phyloP scores from a whole-genome alignment of 2,888 invertebrate genomes.

The Drosophila koepferae region DNA sequence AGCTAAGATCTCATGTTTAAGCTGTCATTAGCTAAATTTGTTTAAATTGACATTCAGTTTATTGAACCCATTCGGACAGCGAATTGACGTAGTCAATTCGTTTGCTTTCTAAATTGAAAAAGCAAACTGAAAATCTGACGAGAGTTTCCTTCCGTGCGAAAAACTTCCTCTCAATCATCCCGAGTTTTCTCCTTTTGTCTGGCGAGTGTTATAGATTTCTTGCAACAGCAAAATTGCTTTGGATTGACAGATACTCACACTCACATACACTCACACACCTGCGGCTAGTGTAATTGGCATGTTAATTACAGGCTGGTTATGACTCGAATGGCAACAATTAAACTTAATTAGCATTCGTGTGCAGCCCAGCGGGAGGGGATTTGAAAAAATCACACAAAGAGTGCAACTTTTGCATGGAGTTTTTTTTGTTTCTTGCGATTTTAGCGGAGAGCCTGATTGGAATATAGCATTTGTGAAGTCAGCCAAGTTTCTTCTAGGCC shows the following conservation, averaged over 20 bases:
- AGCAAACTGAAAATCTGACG: constrained; percentile 26
- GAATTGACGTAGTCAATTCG: constrained; percentile 8
- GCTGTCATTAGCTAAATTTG: constrained; percentile 21
- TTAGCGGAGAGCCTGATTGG: constrained; percentile 16
- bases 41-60: constrained; percentile 18
- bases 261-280: constrained; percentile 19
- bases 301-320: constrained; percentile 83
- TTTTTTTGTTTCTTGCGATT: not conserved
- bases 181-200: constrained; percentile 6
- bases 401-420: constrained; percentile 13
- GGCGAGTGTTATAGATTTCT: constrained; percentile 53
- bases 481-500: constrained; percentile 25
- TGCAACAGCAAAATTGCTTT: constrained; percentile 51
- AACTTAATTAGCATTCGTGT: constrained; percentile 77
- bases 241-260: constrained; percentile 44
- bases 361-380: not conserved
- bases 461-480: constrained; percentile 32
- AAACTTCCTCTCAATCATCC: constrained; percentile 22
- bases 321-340: constrained; percentile 83
- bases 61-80: constrained; percentile 21
- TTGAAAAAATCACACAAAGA: constrained; percentile 23
- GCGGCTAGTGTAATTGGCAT: constrained; percentile 78
- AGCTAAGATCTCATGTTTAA: not conserved
- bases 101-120: constrained; percentile 43
- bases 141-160: constrained; percentile 45